Conservation (phyloP, 92 coral and sea anemone genomes). For the Micromussa lordhowensis region DNA sequence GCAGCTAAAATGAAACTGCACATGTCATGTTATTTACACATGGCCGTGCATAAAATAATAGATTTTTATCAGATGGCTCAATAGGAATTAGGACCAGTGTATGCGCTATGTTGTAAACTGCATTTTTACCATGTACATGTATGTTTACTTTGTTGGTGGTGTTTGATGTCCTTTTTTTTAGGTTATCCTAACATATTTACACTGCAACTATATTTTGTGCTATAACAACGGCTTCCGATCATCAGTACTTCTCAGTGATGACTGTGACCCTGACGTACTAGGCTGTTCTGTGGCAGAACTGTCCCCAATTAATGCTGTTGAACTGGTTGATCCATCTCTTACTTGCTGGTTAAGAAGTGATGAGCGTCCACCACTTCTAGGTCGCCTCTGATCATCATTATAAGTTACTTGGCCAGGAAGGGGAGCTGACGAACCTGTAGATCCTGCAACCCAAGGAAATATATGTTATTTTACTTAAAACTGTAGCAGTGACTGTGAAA, state of each 20-base stretch:
- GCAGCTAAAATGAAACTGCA: too few relatives aligned
- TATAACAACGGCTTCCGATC: conserved; percentile 38
- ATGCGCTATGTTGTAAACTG: too few relatives aligned
- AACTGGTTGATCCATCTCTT: conserved; percentile 21
- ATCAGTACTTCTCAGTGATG: conserved; percentile 45
- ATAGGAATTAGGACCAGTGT: too few relatives aligned
- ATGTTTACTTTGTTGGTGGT: neutral
- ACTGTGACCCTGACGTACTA: conserved; percentile 41
- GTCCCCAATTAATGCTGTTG: conserved; percentile 35
- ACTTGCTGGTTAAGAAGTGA: neutral
- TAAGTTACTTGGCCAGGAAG: conserved; percentile 85
- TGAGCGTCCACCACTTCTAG: conserved; percentile 16
- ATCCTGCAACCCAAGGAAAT: conserved; percentile 39
- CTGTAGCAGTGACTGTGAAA: too few relatives aligned
- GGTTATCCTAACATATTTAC: neutral
- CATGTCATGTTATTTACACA: too few relatives aligned
- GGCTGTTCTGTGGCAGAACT: conserved; percentile 44
- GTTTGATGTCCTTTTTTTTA: neutral
- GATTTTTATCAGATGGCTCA: too few relatives aligned
- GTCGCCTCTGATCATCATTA: conserved; percentile 46
- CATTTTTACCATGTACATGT: neutral
- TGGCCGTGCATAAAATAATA: too few relatives aligned
- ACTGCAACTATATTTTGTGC: neutral
- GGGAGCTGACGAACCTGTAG: conserved; percentile 72
- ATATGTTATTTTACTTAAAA: neutral